Evolutionary conservation across 2,113 vertebrate genomes (phyloP).

Genomic region (Corythornis madagascariensis): DNA sequence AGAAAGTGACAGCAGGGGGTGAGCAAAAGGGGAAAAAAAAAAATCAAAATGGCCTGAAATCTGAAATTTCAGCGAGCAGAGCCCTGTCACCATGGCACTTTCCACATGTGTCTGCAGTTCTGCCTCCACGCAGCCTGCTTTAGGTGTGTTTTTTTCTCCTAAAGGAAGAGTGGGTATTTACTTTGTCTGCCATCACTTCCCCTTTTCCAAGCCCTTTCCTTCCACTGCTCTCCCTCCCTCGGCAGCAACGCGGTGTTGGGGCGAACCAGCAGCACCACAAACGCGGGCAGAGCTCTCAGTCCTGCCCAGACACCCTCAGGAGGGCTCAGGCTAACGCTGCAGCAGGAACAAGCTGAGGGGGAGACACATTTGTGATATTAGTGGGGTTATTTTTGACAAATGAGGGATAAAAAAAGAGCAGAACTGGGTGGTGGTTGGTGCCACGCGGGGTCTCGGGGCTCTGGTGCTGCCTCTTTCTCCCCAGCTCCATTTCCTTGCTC

Average conservation of each 20-base stretch:
- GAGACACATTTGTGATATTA: not conserved
- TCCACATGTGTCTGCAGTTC: not conserved
- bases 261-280: not conserved
- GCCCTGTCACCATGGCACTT: not conserved
- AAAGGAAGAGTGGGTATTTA: not conserved
- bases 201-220: not conserved
- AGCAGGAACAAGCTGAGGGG: constrained; percentile 25
- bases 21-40: not conserved
- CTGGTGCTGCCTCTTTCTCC: not conserved
- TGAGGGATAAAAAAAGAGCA: not conserved
- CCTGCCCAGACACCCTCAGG: not conserved
- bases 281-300: constrained; percentile 38
- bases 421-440: not conserved
- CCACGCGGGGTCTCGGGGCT: not conserved
- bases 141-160: not conserved
- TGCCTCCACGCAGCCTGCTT: not conserved
- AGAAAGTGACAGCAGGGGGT: not conserved
- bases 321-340: constrained; percentile 14
- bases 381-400: not conserved
- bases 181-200: not conserved
- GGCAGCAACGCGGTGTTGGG: not conserved
- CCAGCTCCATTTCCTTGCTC: not conserved
- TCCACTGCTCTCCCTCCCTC: not conserved
- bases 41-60: not conserved
- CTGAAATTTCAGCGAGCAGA: not conserved